Evolutionary conservation across 1,140 invertebrate species (phyloP), one percentile per base, ranked within the genome.

Genomic region (Babylonia areolata): DNA sequence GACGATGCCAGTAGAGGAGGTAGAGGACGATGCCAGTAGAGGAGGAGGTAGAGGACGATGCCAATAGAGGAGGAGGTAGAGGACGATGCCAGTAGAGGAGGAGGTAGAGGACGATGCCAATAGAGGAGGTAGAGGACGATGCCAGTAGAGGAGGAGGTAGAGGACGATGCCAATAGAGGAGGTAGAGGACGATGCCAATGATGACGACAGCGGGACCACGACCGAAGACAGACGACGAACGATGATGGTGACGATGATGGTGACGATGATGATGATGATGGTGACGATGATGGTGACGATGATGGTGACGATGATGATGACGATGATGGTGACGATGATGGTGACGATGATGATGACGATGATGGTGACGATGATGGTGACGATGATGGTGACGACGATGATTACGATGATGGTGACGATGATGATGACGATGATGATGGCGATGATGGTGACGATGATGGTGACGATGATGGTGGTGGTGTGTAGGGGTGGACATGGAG

Each of bases 401-500:
- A 71, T n/a, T n/a, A 71, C 28, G 69, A 31, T 33, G 33, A 71
- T n/a, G 28, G 11, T n/a, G 64, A 33, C 23, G 64, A 71, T n/a
- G 64, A 71, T n/a, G 23, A 71, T 71, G 23, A 33, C 1, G 33
- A 71, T 71, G 28, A 71, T 5, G 28, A 71, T 71, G 33, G 64
- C 58, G 81, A 71, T 71, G 28, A 71, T 71, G 3, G 17, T 51
- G 69, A 33, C 23, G 23, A 33, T 28, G 69, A n/a, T 0, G 46
- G 17, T 17, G 9, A 12, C 2, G 46, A 51, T 17, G 46, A 51
- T 64, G 81, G 37, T 9, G 12, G 64, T 84, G 39, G 75, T 73
- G 31, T 35, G 33, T 85, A 93, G 92, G 86, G 80, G 88, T 91
- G 37, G 89, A 91, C 81, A 69, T 90, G 39, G 85, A 90, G 58